Evolutionary conservation across 64 coral and sea anemone genomes (phyloP).

Genomic region (Porites australiensis): DNA sequence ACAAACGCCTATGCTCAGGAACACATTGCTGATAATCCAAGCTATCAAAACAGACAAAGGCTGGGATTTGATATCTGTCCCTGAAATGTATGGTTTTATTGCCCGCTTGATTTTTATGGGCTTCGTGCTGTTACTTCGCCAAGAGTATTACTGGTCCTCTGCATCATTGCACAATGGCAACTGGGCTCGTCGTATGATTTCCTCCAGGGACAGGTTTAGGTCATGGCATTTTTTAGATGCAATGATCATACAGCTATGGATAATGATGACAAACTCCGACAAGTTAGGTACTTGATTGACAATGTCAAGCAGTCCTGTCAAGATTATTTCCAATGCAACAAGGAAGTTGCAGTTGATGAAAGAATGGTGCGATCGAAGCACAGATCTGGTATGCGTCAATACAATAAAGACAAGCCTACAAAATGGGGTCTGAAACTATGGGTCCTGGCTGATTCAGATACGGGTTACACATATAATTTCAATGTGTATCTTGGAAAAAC

Average conservation of each 20-base stretch:
- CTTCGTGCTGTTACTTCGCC: background rate
- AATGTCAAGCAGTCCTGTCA: background rate
- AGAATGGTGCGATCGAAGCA: constrained; percentile 20
- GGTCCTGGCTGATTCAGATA: constrained; percentile 10
- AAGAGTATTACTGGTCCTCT: background rate
- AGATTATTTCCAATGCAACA: background rate
- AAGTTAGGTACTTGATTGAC: background rate
- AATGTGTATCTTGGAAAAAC: constrained; percentile 22
- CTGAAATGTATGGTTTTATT: constrained; percentile 33
- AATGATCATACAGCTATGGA: background rate
- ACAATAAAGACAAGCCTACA: constrained; percentile 41
- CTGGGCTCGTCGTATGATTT: constrained; percentile 4
- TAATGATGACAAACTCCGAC: background rate
- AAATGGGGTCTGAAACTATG: constrained; percentile 57
- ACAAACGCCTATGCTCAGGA: background rate
- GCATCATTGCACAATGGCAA: constrained; percentile 36
- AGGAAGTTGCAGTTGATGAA: constrained; percentile 22
- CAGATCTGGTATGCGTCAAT: constrained; percentile 40
- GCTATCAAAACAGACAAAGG: constrained; percentile 8
- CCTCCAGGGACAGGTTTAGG: background rate
- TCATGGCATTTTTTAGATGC: constrained; percentile 8
- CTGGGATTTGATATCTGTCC: constrained; percentile 12
- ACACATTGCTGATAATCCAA: background rate
- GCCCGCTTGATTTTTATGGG: constrained; percentile 28
- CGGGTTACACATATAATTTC: constrained; percentile 32